Conservation (phyloP, 2,888 invertebrate genomes). For the Palloptera scutellata region DNA sequence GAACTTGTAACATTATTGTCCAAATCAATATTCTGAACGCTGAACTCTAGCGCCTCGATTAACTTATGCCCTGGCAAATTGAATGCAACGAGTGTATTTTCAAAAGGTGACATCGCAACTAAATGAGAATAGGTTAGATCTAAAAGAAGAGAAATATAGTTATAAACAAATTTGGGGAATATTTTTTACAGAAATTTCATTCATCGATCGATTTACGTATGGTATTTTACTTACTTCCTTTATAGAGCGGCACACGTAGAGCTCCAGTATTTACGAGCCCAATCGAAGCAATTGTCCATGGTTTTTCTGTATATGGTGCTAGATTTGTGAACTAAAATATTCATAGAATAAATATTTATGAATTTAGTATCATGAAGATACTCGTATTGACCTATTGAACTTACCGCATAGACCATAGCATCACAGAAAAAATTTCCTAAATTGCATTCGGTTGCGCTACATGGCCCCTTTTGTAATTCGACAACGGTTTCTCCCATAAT, state of each 20-base stretch:
- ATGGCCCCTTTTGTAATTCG: slow-evolving; percentile 67
- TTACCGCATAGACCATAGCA: slow-evolving; percentile 73
- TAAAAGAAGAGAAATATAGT: slow-evolving; percentile 49
- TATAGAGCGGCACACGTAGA: slow-evolving; percentile 73
- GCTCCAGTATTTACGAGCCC: slow-evolving; percentile 75
- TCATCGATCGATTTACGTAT: neutral
- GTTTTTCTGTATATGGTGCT: slow-evolving; percentile 57
- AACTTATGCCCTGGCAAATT: slow-evolving; percentile 75
- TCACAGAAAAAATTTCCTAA: slow-evolving; percentile 79
- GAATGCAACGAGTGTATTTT: slow-evolving; percentile 76
- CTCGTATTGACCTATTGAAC: slow-evolving; percentile 41
- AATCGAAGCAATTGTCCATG: slow-evolving; percentile 75
- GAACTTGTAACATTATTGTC: slow-evolving; percentile 44
- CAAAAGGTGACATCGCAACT: slow-evolving; percentile 77
- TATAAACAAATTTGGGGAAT: neutral
- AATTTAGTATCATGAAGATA: neutral
- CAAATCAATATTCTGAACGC: slow-evolving; percentile 60
- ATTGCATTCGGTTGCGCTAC: slow-evolving; percentile 74
- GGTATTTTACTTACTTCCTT: slow-evolving; percentile 70
- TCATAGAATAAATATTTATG: neutral
- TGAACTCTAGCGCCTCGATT: slow-evolving; percentile 70
- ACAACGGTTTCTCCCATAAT: slow-evolving; percentile 71
- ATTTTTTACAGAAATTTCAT: neutral
- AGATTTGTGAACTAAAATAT: slow-evolving; percentile 47
- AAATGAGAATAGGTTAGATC: slow-evolving; percentile 77